Base-by-base conservation (phyloP, 2,113 vertebrate species). In the Hippolais icterina region DNA sequence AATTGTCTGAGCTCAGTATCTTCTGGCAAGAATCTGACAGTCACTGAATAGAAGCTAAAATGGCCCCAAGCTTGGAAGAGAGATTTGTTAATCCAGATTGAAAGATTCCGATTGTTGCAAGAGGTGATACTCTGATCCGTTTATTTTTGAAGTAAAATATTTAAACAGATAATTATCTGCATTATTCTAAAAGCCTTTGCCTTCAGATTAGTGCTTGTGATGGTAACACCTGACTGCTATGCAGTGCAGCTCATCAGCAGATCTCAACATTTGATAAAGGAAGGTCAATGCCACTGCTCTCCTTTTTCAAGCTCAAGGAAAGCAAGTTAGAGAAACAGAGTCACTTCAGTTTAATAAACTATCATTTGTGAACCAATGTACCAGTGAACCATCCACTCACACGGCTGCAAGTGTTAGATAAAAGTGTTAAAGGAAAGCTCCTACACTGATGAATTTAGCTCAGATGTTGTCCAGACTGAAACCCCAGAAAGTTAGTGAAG, bases 131-230 rank as follows among this genome's bases (percentile, higher is more conserved):
- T 59, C 47, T 56, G 29, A 63, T 12, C 15, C 4, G 5, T 61
- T 94, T 82, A 82, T 90, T 94, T 92, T 92, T 50, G 28, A 90
- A 92, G 31, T 24, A 71, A 77, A 60, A 81, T 57, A 83, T 60
- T 93, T 88, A 75, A 90, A 66, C 39, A 86, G 64, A 71, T 77
- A 75, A 56, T 21, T 25, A 76, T 63, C 76, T 93, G 7, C 31
- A 82, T 44, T 77, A 52, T 33, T 83, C 39, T 68, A 69, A 94
- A 72, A 1, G 9, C 52, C 28, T 89, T 70, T 42, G 76, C 39
- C 39, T 78, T 90, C 65, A 79, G 68, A 41, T 83, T 44, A 83
- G 44, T 47, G 49, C 15, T 44, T 82, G 57, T 39, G 37, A 56
- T 49, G 23, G 7, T 13, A 76, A 70, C 6, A 78, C 9, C 64